phyloP scores from a whole-genome alignment of 2,113 vertebrate genomes.

The Mastomys natalensis region DNA sequence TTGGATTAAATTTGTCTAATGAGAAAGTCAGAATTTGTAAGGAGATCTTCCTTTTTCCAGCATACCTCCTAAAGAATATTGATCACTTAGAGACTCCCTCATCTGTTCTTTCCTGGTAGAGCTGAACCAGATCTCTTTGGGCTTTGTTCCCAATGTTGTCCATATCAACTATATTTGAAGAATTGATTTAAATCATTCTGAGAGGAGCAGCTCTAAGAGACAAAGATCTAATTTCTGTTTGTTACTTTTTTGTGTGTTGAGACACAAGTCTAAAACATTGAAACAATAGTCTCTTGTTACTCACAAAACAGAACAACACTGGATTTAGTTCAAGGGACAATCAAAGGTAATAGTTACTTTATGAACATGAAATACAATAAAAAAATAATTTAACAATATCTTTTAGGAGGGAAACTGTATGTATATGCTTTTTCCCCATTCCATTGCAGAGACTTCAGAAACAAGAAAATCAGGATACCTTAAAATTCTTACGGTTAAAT shows the following conservation, averaged over 20 bases:
- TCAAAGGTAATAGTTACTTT: constrained; percentile 40
- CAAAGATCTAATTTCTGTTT: not conserved
- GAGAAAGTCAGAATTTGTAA: not conserved
- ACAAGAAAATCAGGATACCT: not conserved
- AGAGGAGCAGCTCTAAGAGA: not conserved
- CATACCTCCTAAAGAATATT: not conserved
- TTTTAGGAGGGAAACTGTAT: not conserved
- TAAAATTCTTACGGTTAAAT: not conserved
- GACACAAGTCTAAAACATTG: constrained; percentile 7
- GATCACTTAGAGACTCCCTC: not conserved
- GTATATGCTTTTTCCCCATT: not conserved
- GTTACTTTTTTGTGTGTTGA: not conserved
- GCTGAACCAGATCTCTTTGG: not conserved
- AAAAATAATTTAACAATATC: not conserved
- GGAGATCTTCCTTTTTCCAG: not conserved
- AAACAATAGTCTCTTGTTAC: constrained; percentile 5
- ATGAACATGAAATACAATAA: not conserved
- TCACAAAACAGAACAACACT: not conserved
- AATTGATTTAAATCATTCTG: not conserved
- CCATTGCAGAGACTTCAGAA: not conserved
- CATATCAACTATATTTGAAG: not conserved
- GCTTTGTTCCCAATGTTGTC: not conserved
- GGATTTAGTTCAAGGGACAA: not conserved
- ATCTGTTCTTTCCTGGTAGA: not conserved
- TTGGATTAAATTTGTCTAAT: not conserved